Conservation (phyloP, 2,797 vertebrate species). For the Coreius guichenoti region DNA sequence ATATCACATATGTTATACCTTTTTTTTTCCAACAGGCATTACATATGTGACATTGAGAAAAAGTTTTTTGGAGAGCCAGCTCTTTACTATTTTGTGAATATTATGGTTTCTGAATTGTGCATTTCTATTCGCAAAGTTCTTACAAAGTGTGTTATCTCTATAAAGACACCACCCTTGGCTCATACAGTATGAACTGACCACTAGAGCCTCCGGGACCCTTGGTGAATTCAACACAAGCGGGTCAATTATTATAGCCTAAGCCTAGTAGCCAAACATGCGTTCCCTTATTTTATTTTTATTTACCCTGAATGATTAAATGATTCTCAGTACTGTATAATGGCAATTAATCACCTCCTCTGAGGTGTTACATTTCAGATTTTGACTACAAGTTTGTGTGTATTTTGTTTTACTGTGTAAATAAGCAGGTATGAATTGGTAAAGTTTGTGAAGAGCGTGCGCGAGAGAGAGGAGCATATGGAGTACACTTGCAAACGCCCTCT, state of each 20-base stretch:
- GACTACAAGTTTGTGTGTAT: not conserved
- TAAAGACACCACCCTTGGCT: not conserved
- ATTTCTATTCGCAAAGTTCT: not conserved
- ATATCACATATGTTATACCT: no score
- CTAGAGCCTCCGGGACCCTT: not conserved
- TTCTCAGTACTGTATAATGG: not conserved
- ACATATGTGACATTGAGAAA: not conserved
- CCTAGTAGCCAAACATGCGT: not conserved
- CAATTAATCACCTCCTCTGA: not conserved
- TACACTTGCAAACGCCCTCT: conserved; percentile 57
- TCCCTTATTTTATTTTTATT: not conserved
- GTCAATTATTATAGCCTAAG: not conserved
- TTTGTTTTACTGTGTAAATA: not conserved
- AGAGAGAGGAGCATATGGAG: conserved; percentile 37
- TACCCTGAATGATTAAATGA: not conserved
- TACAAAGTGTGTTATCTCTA: not conserved
- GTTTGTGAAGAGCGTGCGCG: conserved; percentile 10
- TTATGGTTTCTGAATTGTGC: not conserved
- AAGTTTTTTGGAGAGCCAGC: not conserved
- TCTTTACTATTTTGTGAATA: not conserved
- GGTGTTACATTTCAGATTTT: not conserved
- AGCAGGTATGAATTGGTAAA: conserved; percentile 19
- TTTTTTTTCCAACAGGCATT: not conserved
- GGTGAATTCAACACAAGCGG: not conserved
- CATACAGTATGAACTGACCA: not conserved